Evolutionary conservation across 2,113 vertebrate genomes (phyloP).

Genomic region (Acrocephalus kingi): DNA sequence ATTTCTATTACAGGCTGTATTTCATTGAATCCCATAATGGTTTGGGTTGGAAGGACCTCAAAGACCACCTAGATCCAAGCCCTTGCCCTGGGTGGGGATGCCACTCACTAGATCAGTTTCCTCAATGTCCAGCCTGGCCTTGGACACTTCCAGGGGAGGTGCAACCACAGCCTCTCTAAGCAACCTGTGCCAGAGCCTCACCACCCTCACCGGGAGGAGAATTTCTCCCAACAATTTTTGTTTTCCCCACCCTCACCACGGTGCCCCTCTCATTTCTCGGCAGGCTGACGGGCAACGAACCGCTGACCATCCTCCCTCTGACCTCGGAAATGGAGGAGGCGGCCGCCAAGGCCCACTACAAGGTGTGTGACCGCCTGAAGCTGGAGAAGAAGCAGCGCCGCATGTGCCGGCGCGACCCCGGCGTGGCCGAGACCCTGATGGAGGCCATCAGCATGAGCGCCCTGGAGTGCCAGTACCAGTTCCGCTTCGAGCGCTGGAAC

Average conservation of each 20-base stretch:
- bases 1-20: accelerated
- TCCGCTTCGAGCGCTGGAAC: constrained; percentile 98
- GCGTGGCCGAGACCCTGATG: constrained; percentile 93
- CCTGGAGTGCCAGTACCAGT: constrained; percentile 96
- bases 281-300: constrained; percentile 96
- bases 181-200: not conserved
- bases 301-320: constrained; percentile 94
- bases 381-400: constrained; percentile 96
- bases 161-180: not conserved
- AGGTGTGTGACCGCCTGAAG: constrained; percentile 97
- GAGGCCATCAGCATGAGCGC: constrained; percentile 97
- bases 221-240: accelerated
- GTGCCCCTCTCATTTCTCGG: not conserved
- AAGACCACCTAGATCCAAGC: not conserved
- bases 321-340: constrained; percentile 89
- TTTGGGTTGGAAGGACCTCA: not conserved
- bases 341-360: constrained; percentile 88
- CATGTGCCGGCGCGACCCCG: constrained; percentile 96
- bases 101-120: not conserved
- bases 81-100: not conserved
- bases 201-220: accelerated
- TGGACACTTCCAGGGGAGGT: not conserved
- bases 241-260: accelerated
- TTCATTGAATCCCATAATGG: not conserved
- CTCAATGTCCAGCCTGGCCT: not conserved